These are phyloP conservation scores for Cephalopholis sonnerati DNA, from an alignment of 2,113 vertebrate species.

Conservation along the genomic window DNA sequence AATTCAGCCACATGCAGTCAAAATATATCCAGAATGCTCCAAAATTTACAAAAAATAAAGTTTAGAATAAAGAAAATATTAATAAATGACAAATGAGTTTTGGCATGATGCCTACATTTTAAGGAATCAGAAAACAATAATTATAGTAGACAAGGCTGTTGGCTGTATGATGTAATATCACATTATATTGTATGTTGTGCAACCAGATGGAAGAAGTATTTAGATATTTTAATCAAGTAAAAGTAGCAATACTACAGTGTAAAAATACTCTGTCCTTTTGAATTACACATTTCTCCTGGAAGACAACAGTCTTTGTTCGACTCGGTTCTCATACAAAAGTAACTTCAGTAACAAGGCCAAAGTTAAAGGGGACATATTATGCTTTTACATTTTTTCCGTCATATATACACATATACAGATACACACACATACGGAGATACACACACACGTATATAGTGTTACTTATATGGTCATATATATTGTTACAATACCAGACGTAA, in stretches of 20 bases:
- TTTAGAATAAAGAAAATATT: not conserved
- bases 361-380: no score
- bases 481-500: no score
- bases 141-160: not conserved
- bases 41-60: not conserved
- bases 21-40: not conserved
- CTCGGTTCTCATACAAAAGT: not conserved
- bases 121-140: not conserved
- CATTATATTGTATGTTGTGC: not conserved
- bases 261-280: not conserved
- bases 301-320: not conserved
- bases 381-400: no score
- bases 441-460: no score
- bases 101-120: not conserved
- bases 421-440: no score
- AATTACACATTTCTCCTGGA: conserved; percentile 21
- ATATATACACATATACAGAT: no score
- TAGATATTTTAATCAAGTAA: not conserved
- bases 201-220: not conserved
- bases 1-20: not conserved
- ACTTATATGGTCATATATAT: no score
- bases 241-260: not conserved
- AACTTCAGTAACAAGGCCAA: not conserved
- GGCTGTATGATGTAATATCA: no score
- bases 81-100: not conserved